A percentile compares a stretch with the other conserved stretches of the same genome.
Evolutionary conservation across 2,888 invertebrate species (phyloP).

Genomic region (Acanthoscelides obtectus): DNA sequence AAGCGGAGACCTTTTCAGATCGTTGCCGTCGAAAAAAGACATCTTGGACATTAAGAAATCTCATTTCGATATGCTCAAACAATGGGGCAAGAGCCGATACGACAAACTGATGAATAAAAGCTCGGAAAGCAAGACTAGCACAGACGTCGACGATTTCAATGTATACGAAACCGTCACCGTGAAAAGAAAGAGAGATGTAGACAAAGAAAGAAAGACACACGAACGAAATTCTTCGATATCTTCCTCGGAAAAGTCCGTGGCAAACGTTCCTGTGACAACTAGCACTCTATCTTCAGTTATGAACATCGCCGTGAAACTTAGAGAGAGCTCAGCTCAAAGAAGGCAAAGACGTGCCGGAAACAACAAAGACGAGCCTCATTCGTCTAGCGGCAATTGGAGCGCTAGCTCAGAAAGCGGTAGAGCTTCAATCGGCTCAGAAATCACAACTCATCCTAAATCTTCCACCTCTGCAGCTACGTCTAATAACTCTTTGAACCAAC

Average conservation of each 20-base stretch:
- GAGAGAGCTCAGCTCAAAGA: slow-evolving; percentile 69
- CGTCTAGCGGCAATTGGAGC: slow-evolving; percentile 93
- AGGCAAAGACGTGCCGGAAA: slow-evolving; percentile 63
- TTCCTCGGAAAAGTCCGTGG: slow-evolving; percentile 66
- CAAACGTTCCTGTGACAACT: slow-evolving; percentile 52
- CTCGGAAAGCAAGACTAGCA: slow-evolving; percentile 49
- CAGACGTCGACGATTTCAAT: slow-evolving; percentile 54
- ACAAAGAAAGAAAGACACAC: slow-evolving; percentile 64
- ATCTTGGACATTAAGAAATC: slow-evolving; percentile 61
- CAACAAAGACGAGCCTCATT: slow-evolving; percentile 76
- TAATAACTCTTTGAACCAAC: slow-evolving; percentile 63
- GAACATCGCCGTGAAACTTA: slow-evolving; percentile 64
- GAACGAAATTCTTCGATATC: slow-evolving; percentile 72
- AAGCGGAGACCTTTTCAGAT: slow-evolving; percentile 70
- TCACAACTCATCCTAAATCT: slow-evolving; percentile 66
- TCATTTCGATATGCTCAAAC: slow-evolving; percentile 76
- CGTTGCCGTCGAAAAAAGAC: slow-evolving; percentile 43
- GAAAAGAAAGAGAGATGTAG: slow-evolving; percentile 53
- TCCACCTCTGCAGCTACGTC: slow-evolving; percentile 64
- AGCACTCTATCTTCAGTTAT: slow-evolving; percentile 56
- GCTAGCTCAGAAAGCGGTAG: slow-evolving; percentile 87
- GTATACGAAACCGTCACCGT: slow-evolving; percentile 64
- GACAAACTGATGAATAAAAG: slow-evolving; percentile 69
- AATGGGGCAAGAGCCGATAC: slow-evolving; percentile 79
- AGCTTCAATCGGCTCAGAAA: slow-evolving; percentile 80